phyloP scores from a whole-genome alignment of 1,140 invertebrate genomes.

The Ceratosolen fusciceps region DNA sequence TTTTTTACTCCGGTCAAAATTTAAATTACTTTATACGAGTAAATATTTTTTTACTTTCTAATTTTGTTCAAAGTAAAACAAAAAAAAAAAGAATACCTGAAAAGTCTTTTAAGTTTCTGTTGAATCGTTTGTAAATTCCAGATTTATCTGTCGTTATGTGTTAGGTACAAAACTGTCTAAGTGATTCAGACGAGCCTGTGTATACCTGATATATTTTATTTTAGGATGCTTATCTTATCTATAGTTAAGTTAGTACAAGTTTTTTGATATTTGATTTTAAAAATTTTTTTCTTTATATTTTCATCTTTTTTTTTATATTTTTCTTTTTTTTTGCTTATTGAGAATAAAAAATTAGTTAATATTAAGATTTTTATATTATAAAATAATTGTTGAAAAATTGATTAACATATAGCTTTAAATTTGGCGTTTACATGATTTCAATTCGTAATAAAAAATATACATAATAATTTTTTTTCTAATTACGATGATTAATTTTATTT shows the following conservation, averaged over 20 bases:
- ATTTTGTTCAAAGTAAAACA: too few relatives aligned
- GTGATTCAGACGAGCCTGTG: slow-evolving; percentile 49
- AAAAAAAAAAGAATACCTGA: slow-evolving; percentile 49
- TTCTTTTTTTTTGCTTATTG: not conserved
- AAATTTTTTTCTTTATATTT: not conserved
- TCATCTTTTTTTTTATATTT: not conserved
- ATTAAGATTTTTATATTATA: too few relatives aligned
- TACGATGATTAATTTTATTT: too few relatives aligned
- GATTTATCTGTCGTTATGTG: slow-evolving; percentile 53
- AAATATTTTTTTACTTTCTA: too few relatives aligned
- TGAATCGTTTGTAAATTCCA: slow-evolving; percentile 45
- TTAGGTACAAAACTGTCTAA: slow-evolving; percentile 60
- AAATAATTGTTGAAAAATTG: too few relatives aligned
- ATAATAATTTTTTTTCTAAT: too few relatives aligned
- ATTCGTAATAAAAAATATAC: too few relatives aligned
- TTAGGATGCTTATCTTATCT: slow-evolving; percentile 58
- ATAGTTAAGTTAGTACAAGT: not conserved
- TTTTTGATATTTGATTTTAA: slow-evolving; percentile 6
- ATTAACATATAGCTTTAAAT: too few relatives aligned
- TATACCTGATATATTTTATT: slow-evolving; percentile 26
- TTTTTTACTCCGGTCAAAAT: too few relatives aligned
- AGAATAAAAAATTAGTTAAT: too few relatives aligned
- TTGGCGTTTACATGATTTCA: too few relatives aligned
- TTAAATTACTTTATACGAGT: too few relatives aligned
- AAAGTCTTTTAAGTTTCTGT: not conserved